phyloP scores from a whole-genome alignment of 2,113 vertebrate genomes.

The Corynorhinus townsendii region DNA sequence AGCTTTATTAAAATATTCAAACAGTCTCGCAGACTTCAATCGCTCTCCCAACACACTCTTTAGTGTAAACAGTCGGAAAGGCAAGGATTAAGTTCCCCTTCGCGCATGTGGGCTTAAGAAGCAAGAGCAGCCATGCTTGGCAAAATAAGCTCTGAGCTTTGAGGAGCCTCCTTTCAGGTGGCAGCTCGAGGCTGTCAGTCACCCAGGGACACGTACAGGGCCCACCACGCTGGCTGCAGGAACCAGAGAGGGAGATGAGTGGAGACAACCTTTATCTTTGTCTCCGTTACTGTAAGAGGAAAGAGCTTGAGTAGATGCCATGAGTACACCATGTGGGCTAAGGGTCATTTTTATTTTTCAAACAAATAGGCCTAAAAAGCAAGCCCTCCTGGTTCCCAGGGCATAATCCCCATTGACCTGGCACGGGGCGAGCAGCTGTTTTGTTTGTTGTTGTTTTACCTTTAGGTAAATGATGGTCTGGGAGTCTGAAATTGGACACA shows the following conservation, averaged over 20 bases:
- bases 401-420: neutral
- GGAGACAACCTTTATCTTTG: neutral
- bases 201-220: neutral
- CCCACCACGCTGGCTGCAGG: neutral
- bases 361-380: neutral
- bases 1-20: slow-evolving; percentile 63
- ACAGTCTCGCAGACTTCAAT: slow-evolving; percentile 55
- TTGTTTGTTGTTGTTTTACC: neutral
- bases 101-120: neutral
- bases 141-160: slow-evolving; percentile 21
- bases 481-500: neutral
- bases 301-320: neutral
- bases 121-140: slow-evolving; percentile 42
- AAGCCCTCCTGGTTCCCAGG: neutral
- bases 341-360: neutral
- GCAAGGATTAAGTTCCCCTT: slow-evolving; percentile 52
- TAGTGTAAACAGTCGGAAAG: slow-evolving; percentile 60
- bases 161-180: neutral
- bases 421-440: neutral
- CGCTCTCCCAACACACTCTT: slow-evolving; percentile 47
- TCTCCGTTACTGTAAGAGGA: neutral
- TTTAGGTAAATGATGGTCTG: neutral
- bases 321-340: neutral
- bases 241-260: neutral
- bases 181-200: neutral